These are phyloP conservation scores for Eupelmus urozonus DNA, from an alignment of 2,888 invertebrate species.

Conservation along the genomic window DNA sequence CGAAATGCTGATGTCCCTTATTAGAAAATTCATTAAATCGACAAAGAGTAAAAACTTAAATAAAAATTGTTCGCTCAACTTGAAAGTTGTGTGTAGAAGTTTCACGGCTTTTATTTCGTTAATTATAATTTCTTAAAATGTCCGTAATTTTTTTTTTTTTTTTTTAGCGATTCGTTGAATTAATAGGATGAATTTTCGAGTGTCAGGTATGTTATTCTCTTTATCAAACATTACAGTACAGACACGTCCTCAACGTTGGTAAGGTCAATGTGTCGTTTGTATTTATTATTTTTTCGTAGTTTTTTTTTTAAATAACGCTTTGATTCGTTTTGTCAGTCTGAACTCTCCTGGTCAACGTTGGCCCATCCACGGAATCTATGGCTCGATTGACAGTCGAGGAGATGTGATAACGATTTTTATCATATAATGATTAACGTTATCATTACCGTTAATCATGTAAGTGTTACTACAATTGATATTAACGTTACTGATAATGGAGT, in stretches of 20 bases:
- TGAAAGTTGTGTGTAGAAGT: too few species aligned
- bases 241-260: background rate
- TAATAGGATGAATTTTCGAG: constrained; percentile 2
- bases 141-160: background rate
- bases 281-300: constrained; percentile 52
- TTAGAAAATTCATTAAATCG: too few species aligned
- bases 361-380: constrained; percentile 37
- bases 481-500: constrained; percentile 26
- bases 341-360: constrained; percentile 72
- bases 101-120: too few species aligned
- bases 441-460: constrained; percentile 17
- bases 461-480: constrained; percentile 17
- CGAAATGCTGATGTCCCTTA: too few species aligned
- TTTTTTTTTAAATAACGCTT: constrained; percentile 68
- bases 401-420: constrained; percentile 34
- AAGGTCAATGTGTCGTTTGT: constrained; percentile 49
- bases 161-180: constrained; percentile 4
- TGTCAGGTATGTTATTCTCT: background rate
- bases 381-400: constrained; percentile 43
- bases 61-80: too few species aligned
- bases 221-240: constrained; percentile 7
- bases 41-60: too few species aligned
- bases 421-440: constrained; percentile 33
- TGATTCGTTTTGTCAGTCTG: constrained; percentile 75
- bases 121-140: too few species aligned